Percentiles rank a stretch among this genome's conserved stretches.
Conservation (phyloP, 2,797 vertebrate genomes). For the Hydrolagus colliei region DNA sequence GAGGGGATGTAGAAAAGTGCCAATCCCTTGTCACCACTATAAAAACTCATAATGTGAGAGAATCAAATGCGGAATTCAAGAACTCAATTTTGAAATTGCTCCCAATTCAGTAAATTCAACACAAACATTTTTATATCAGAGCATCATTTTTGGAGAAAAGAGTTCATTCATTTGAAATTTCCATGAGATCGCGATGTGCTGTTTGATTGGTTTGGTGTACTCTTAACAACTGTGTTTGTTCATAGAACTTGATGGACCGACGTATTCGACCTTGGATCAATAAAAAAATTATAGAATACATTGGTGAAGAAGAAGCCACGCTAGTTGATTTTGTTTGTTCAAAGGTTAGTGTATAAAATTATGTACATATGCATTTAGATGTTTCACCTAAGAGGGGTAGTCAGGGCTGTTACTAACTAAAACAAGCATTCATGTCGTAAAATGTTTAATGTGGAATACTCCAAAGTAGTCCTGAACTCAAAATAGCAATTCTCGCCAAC, state of each 20-base stretch:
- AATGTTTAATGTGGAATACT: too few species aligned
- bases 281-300: slow-evolving; percentile 99
- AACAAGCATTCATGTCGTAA: not conserved
- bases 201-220: not conserved
- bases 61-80: too few species aligned
- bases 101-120: too few species aligned
- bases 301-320: slow-evolving; percentile 93
- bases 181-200: not conserved
- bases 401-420: not conserved
- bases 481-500: too few species aligned
- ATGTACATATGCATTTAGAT: too few species aligned
- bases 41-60: too few species aligned
- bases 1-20: too few species aligned
- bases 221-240: not conserved
- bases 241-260: slow-evolving; percentile 87
- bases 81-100: too few species aligned
- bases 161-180: not conserved
- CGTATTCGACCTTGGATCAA: slow-evolving; percentile 97
- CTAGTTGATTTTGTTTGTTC: slow-evolving; percentile 97
- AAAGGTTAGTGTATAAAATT: slow-evolving; percentile 64
- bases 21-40: too few species aligned
- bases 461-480: not conserved
- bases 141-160: not conserved
- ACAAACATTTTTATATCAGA: too few species aligned
- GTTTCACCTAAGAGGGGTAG: not conserved